Conservation (phyloP, 2,113 vertebrate genomes). For the Capreolus pygargus region DNA sequence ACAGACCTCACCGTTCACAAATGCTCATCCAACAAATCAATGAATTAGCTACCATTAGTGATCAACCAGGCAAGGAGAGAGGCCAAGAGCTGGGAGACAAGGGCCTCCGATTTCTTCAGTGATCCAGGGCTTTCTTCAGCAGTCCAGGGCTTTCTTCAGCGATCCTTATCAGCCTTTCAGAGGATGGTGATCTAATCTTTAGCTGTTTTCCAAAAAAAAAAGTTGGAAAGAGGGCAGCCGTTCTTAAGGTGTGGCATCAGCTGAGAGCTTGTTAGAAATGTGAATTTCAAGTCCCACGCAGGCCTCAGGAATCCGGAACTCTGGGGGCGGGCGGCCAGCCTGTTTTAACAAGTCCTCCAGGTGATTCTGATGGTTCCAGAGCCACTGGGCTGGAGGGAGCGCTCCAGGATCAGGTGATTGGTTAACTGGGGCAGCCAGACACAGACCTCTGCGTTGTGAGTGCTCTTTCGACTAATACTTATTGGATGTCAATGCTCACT, state of each 20-base stretch:
- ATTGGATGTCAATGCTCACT: background rate
- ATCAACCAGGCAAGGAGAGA: background rate
- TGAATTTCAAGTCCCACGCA: background rate
- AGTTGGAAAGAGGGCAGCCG: background rate
- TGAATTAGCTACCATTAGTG: background rate
- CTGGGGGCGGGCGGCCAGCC: rapidly evolving
- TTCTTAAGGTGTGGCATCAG: background rate
- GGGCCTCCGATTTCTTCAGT: background rate
- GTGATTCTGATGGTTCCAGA: background rate
- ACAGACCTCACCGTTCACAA: background rate
- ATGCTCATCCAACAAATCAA: background rate
- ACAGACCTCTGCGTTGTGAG: background rate
- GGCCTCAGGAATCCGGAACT: background rate
- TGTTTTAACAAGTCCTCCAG: background rate
- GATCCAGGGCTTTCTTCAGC: background rate
- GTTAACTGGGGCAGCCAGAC: background rate
- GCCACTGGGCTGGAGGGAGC: background rate
- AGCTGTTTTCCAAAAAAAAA: background rate
- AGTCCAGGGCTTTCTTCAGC: background rate
- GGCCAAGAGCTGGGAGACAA: background rate
- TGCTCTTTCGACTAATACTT: background rate
- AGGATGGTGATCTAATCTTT: background rate
- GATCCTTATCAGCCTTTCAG: background rate
- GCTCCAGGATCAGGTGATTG: background rate
- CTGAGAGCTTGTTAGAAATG: background rate